Percentiles rank a stretch among this genome's conserved stretches.
phyloP scores from a whole-genome alignment of 92 coral and sea anemone species.

The Nematostella vectensis region DNA sequence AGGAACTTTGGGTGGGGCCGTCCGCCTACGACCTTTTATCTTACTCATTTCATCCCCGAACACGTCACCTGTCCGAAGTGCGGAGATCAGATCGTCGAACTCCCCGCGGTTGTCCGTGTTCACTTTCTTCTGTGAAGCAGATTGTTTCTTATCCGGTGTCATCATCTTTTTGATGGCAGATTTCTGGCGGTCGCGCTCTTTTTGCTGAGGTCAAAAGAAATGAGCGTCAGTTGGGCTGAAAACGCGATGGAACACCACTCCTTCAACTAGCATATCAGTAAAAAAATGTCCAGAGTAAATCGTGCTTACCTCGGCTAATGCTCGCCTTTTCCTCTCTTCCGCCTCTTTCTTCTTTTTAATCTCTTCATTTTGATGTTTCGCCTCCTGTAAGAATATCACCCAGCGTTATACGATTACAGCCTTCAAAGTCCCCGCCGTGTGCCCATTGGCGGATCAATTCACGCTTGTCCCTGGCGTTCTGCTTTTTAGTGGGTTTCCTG shows the following conservation, averaged over 20 bases:
- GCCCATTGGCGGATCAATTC: no score
- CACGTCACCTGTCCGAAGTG: slow-evolving; percentile 96
- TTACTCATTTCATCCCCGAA: slow-evolving; percentile 97
- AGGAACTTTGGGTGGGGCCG: slow-evolving; percentile 37
- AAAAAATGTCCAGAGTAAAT: no score
- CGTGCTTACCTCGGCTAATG: slow-evolving; percentile 72
- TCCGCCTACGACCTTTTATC: slow-evolving; percentile 86
- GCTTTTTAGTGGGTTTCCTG: no score
- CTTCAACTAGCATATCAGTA: no score
- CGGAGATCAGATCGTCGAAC: slow-evolving; percentile 95
- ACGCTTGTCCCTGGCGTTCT: no score
- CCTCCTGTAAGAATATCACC: slow-evolving; percentile 84
- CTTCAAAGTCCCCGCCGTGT: no score
- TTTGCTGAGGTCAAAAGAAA: slow-evolving; percentile 53
- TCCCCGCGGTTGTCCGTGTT: slow-evolving; percentile 83
- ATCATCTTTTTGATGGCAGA: slow-evolving; percentile 78
- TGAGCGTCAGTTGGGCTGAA: background rate
- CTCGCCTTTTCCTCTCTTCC: slow-evolving; percentile 80
- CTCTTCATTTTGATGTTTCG: slow-evolving; percentile 88
- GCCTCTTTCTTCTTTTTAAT: slow-evolving; percentile 87
- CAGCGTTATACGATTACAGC: no score
- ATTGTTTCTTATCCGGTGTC: slow-evolving; percentile 27
- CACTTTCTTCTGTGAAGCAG: slow-evolving; percentile 19
- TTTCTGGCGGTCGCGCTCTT: slow-evolving; percentile 93
- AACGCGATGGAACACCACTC: no score